A percentile compares a stretch with the other conserved stretches of the same genome.
These are phyloP conservation scores for Eucidaris tribuloides DNA, from an alignment of 35 echinoderm and acorn worm species.

Conservation along the genomic window DNA sequence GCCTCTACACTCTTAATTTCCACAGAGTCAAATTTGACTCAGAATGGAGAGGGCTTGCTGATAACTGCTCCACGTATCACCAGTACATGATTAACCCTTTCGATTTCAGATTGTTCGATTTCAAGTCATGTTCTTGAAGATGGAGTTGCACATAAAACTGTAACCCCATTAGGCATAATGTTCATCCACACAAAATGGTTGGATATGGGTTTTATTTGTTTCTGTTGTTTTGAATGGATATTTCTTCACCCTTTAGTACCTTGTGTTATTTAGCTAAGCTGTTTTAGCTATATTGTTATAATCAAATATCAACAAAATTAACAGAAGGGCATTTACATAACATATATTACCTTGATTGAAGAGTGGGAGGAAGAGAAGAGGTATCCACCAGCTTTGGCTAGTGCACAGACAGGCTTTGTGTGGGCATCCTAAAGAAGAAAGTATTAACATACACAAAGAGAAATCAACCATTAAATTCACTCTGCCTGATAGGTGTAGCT, in stretches of 20 bases:
- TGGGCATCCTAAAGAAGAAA: slow-evolving; percentile 75
- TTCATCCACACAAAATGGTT: too few species aligned
- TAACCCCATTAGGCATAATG: too few species aligned
- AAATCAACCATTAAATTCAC: too few species aligned
- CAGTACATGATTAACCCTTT: too few species aligned
- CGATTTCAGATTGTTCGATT: too few species aligned
- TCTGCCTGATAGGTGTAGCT: too few species aligned
- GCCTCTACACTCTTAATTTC: too few species aligned
- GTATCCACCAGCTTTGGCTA: slow-evolving; percentile 38
- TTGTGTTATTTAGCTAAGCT: neutral
- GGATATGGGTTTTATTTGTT: neutral
- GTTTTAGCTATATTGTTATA: neutral
- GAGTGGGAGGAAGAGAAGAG: slow-evolving; percentile 90
- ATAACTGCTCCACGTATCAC: too few species aligned
- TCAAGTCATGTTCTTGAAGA: too few species aligned
- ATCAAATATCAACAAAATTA: neutral
- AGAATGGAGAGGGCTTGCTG: too few species aligned
- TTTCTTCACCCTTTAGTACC: neutral
- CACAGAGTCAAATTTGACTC: too few species aligned
- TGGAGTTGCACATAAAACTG: too few species aligned
- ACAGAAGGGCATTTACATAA: neutral
- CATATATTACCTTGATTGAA: slow-evolving; percentile 71
- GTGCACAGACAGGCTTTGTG: slow-evolving; percentile 54
- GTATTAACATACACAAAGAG: neutral
- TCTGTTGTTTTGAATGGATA: neutral